Conservation (phyloP, 2,888 invertebrate species). For the Pseudococcus jackbeardsleyi region DNA sequence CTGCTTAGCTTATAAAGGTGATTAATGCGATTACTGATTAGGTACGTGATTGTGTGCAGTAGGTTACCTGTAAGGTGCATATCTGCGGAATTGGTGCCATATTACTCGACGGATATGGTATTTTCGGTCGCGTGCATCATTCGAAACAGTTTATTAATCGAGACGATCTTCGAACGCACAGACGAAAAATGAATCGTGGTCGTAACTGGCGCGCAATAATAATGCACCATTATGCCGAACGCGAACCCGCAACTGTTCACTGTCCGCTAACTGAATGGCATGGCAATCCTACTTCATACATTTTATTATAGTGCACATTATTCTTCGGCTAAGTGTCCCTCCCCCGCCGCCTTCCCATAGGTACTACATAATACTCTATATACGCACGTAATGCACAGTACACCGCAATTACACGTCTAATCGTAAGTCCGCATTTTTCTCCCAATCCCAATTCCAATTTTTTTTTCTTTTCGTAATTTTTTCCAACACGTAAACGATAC, state of each 20-base stretch:
- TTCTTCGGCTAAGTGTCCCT: conserved; percentile 60
- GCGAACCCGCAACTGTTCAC: conserved; percentile 48
- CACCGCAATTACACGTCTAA: neutral
- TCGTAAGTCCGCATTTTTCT: conserved; percentile 38
- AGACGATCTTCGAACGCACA: neutral
- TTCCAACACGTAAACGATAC: neutral
- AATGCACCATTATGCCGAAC: conserved; percentile 60
- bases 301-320: conserved; percentile 61
- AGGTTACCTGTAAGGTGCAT: conserved; percentile 61
- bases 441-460: neutral
- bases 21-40: neutral
- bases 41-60: neutral
- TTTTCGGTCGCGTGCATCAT: conserved; percentile 22
- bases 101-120: conserved; percentile 37
- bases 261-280: conserved; percentile 59
- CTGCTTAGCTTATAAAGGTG: too few species aligned
- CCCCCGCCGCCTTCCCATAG: neutral
- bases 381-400: neutral
- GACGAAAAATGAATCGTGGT: conserved; percentile 4
- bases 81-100: conserved; percentile 59
- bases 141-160: neutral
- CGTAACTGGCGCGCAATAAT: conserved; percentile 47
- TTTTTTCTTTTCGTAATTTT: neutral
- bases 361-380: neutral
- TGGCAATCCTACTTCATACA: conserved; percentile 60